Percentiles rank a stretch among this genome's conserved stretches.
Evolutionary conservation across 2,797 vertebrate species (phyloP).

Genomic region (Coluber constrictor): DNA sequence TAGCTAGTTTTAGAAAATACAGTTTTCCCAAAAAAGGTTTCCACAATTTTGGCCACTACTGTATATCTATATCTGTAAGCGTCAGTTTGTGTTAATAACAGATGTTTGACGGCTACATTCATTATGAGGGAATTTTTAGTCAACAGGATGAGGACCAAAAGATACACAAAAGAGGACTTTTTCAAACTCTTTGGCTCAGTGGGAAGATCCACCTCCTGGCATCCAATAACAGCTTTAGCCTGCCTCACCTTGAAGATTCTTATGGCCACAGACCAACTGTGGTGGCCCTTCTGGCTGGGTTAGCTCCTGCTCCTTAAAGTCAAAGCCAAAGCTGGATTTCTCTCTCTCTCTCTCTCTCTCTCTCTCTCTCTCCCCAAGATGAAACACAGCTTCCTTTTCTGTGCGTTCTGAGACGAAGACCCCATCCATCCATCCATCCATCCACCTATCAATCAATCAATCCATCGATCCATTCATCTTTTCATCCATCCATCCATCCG

Average conservation of each 20-base stretch:
- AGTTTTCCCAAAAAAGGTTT: no score
- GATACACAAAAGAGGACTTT: neutral
- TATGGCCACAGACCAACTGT: no score
- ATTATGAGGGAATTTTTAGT: neutral
- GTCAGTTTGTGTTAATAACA: neutral
- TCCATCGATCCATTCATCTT: no score
- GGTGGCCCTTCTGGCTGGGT: neutral
- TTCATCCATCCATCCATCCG: no score
- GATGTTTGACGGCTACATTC: neutral
- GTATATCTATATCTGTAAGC: no score
- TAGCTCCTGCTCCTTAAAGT: neutral
- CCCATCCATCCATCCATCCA: neutral
- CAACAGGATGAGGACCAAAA: neutral
- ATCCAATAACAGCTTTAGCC: neutral
- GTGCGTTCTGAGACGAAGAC: neutral
- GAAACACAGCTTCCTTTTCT: neutral
- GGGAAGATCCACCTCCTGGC: neutral
- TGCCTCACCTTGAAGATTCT: neutral
- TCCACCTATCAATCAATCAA: no score
- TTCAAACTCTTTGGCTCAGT: neutral
- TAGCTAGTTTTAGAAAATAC: no score
- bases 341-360: no score
- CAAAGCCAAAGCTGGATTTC: neutral
- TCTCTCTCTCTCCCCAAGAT: no score
- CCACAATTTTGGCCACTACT: no score